A percentile compares a stretch with the other conserved stretches of the same genome.
Evolutionary conservation across 1,140 invertebrate species (phyloP).

Genomic region (Chironomus tepperi): DNA sequence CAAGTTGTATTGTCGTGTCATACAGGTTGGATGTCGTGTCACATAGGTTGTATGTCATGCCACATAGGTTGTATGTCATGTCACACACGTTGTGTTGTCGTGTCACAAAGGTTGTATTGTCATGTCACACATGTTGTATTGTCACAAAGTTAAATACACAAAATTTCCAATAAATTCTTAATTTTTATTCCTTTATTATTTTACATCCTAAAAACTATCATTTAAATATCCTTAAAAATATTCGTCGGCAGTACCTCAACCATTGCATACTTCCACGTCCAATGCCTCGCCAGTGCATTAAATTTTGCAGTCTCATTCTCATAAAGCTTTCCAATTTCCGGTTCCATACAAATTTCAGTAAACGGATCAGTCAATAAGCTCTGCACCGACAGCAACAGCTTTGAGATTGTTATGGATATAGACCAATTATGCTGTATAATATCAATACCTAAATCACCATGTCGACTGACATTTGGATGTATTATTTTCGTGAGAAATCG

Average conservation of each 20-base stretch:
- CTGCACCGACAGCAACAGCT: constrained; percentile 82
- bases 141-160: no score
- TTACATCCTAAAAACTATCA: no score
- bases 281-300: constrained; percentile 71
- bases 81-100: no score
- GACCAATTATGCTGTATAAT: constrained; percentile 95
- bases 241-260: constrained; percentile 50
- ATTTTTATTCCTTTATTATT: no score
- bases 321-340: constrained; percentile 73
- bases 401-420: constrained; percentile 81
- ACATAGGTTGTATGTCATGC: no score
- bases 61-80: no score
- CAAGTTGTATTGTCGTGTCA: no score
- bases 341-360: constrained; percentile 86
- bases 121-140: no score
- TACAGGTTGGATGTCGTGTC: no score
- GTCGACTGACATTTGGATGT: constrained; percentile 90
- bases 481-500: constrained; percentile 84
- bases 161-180: no score
- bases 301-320: constrained; percentile 63
- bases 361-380: constrained; percentile 89
- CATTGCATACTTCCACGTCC: constrained; percentile 93
- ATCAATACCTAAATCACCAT: constrained; percentile 93
- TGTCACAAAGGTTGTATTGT: no score
- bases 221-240: no score